A percentile compares a stretch with the other conserved stretches of the same genome.
Conservation (phyloP, 2,888 invertebrate genomes). For the Drepanosiphum platanoidis region DNA sequence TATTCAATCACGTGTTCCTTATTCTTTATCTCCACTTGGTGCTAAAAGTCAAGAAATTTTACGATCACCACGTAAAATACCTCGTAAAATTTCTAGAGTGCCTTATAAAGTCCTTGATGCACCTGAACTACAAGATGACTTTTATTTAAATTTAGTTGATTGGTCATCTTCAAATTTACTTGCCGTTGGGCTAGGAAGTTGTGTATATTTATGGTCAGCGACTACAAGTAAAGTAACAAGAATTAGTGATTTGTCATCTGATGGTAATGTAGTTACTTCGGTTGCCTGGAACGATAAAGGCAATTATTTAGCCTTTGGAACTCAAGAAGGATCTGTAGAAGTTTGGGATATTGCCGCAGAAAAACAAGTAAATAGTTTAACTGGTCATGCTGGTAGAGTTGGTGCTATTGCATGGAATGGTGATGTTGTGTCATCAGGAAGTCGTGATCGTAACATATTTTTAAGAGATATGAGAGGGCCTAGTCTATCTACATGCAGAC, state of each 20-base stretch:
- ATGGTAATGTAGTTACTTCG: conserved; percentile 95
- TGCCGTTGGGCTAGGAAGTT: conserved; percentile 96
- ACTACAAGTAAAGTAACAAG: conserved; percentile 98
- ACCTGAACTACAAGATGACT: conserved; percentile 97
- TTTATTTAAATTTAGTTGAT: conserved; percentile 97
- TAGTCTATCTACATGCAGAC: conserved; percentile 71
- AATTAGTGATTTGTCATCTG: conserved; percentile 89
- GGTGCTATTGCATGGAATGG: conserved; percentile 98
- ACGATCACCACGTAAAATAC: conserved; percentile 96
- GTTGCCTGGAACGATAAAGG: conserved; percentile 93
- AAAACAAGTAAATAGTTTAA: conserved; percentile 87
- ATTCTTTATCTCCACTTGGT: conserved; percentile 94
- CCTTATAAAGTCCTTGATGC: conserved; percentile 98
- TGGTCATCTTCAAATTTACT: conserved; percentile 99
- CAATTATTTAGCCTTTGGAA: conserved; percentile 96
- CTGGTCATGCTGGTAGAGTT: conserved; percentile 90
- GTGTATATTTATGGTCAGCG: conserved; percentile 99
- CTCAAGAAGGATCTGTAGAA: conserved; percentile 95
- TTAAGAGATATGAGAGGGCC: conserved; percentile 89
- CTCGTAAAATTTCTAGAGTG: conserved; percentile 96
- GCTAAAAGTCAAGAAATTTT: conserved; percentile 93
- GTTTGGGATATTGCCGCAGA: conserved; percentile 97
- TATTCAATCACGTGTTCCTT: conserved; percentile 81
- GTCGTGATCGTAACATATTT: conserved; percentile 90
- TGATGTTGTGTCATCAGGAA: conserved; percentile 95